Base-by-base conservation (phyloP, 2,113 vertebrate genomes). In the Sinocyclocheilus anophthalmus region DNA sequence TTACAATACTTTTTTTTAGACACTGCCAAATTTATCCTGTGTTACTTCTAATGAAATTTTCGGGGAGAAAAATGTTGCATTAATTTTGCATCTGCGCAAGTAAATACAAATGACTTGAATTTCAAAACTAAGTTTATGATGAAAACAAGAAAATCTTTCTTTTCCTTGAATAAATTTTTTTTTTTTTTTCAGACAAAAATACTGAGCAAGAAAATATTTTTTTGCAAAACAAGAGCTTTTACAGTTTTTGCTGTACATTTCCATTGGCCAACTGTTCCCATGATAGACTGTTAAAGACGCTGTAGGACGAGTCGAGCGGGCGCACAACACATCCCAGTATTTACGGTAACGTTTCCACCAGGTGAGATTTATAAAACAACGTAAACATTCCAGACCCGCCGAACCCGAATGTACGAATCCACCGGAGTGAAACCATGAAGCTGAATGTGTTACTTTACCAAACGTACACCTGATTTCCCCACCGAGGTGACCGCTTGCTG, bases 221-320 rank as follows among this genome's bases (percentile, higher is more conserved):
- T 53, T 53, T 53, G 50, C 13, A 53, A 53, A 53, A 53, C 50
- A 14, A 50, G 45, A 45, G n/a, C 65, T 67, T 67, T 67, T 30
- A 63, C 8, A n/a, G 16, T 69, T 69, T 69, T 30, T 53, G 26
- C 26, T 1, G 2, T 33, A 33, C 13, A 26, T 30, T 55, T 53
- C 18, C 48, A 30, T 53, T 24, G 12, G 22, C 24, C 72, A 24
- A 45, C 24, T 16, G 67, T 55, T n/a, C 61, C 45, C 37, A 45
- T 26, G 37, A 65, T 0, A 69, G 80, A 82, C 80, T 82, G 80
- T 82, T 82, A 82, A 69, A 82, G 16, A 61, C 77, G 88, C 48
- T 3, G 42, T 4, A 48, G 0, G 22, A 30, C 6, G n/a, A 76
- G 12, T 76, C 30, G 24, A 67, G 24, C 79, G 33, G 24, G 20